Evolutionary conservation across 53 echinoderm and acorn worm genomes (phyloP).

Genomic region (Echinometra lucunter): DNA sequence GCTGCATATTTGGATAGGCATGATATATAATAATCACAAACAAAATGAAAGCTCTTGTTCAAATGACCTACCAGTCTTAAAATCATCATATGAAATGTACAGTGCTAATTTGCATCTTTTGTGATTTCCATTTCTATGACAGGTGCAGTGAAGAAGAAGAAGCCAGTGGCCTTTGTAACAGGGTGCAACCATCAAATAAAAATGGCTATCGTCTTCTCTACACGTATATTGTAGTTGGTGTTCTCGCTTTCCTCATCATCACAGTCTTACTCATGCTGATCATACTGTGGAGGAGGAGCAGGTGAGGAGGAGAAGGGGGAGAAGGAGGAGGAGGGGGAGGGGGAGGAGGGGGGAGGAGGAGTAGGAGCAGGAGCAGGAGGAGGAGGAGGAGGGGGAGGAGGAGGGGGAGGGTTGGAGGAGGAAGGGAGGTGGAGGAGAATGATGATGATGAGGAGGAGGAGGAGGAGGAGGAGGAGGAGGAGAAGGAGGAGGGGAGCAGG

Average conservation of each 20-base stretch:
- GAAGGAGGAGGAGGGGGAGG: neutral
- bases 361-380: too few species aligned
- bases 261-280: conserved; percentile 76
- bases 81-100: too few species aligned
- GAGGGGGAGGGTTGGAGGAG: too few species aligned
- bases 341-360: neutral
- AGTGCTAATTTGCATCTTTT: neutral
- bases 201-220: conserved; percentile 65
- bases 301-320: conserved; percentile 64
- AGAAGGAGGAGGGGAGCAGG: neutral
- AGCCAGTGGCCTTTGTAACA: neutral
- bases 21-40: too few species aligned
- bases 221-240: conserved; percentile 80
- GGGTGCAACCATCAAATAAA: neutral
- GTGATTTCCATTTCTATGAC: too few species aligned
- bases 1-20: too few species aligned
- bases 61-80: too few species aligned
- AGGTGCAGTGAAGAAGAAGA: neutral
- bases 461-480: too few species aligned
- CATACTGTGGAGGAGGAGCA: conserved; percentile 83
- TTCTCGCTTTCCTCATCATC: conserved; percentile 76
- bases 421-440: too few species aligned
- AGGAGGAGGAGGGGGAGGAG: too few species aligned
- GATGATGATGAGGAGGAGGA: neutral
- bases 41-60: too few species aligned